phyloP scores from a whole-genome alignment of 2,888 invertebrate genomes.

The Cataglyphis livida region DNA sequence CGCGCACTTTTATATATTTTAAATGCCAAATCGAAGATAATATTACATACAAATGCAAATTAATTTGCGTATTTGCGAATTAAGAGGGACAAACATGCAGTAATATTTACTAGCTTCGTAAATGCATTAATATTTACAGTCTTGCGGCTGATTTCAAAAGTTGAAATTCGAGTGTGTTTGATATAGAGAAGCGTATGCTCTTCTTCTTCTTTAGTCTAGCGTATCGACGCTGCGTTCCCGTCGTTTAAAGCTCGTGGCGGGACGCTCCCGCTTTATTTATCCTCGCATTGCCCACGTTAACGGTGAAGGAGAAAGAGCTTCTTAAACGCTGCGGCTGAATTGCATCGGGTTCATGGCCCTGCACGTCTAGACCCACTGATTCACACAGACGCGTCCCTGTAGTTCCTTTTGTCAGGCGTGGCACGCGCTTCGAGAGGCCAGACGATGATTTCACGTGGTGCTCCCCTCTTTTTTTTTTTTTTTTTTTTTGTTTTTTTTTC shows the following conservation, averaged over 20 bases:
- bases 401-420: conserved; percentile 72
- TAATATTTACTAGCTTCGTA: conserved; percentile 5
- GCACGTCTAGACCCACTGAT: conserved; percentile 80
- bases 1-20: neutral
- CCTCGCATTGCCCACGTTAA: conserved; percentile 36
- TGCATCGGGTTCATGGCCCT: conserved; percentile 79
- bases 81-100: neutral
- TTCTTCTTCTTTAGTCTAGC: conserved; percentile 29
- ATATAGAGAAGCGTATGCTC: conserved; percentile 12
- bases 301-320: conserved; percentile 62
- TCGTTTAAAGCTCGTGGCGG: conserved; percentile 38
- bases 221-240: conserved; percentile 26
- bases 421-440: conserved; percentile 75
- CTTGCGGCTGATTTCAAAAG: conserved; percentile 39
- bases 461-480: conserved; percentile 1
- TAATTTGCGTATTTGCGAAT: conserved; percentile 31
- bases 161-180: conserved; percentile 12
- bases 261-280: conserved; percentile 48
- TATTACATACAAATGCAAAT: conserved; percentile 39
- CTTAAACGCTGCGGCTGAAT: conserved; percentile 74
- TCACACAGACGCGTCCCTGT: conserved; percentile 70
- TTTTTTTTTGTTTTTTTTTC: neutral
- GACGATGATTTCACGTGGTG: conserved; percentile 77
- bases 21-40: conserved; percentile 9
- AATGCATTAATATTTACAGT: conserved; percentile 21